Evolutionary conservation across 1,140 invertebrate species (phyloP).

Genomic region (Diprion similis): DNA sequence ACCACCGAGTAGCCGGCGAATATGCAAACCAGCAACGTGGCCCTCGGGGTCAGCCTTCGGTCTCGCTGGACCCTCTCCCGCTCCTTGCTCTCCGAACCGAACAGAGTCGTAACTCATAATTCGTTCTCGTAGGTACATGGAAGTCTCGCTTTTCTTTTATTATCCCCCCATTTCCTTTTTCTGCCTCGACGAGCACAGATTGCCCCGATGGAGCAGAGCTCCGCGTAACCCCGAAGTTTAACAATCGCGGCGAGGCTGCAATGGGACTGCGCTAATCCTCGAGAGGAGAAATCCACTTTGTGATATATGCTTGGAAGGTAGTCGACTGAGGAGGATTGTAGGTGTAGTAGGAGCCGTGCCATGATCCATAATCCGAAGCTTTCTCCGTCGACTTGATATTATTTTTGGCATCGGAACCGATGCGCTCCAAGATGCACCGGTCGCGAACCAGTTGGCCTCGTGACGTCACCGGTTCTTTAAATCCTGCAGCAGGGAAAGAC

Average conservation of each 20-base stretch:
- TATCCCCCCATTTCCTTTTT: neutral
- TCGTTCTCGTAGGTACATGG: constrained; percentile 14
- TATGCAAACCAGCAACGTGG: constrained; percentile 50
- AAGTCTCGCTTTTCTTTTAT: neutral
- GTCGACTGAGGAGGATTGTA: neutral
- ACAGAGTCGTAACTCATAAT: constrained; percentile 45
- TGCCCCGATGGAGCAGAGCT: neutral
- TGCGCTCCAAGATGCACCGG: neutral
- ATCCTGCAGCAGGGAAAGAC: neutral
- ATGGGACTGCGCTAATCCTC: neutral
- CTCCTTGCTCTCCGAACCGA: constrained; percentile 33
- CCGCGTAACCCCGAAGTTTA: constrained; percentile 1
- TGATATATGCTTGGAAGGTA: too few relatives aligned
- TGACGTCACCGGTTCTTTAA: constrained; percentile 1
- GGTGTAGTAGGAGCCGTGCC: neutral
- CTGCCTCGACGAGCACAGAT: neutral
- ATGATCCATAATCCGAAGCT: neutral
- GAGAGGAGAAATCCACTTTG: neutral
- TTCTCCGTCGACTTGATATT: neutral
- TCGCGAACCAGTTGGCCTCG: constrained; percentile 1
- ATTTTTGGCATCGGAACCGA: constrained; percentile 1
- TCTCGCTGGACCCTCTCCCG: constrained; percentile 25
- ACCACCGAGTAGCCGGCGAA: constrained; percentile 52
- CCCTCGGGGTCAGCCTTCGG: constrained; percentile 28
- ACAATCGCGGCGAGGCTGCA: neutral